Conservation (phyloP, 2,888 invertebrate species). For the Amphipoea oculea region DNA sequence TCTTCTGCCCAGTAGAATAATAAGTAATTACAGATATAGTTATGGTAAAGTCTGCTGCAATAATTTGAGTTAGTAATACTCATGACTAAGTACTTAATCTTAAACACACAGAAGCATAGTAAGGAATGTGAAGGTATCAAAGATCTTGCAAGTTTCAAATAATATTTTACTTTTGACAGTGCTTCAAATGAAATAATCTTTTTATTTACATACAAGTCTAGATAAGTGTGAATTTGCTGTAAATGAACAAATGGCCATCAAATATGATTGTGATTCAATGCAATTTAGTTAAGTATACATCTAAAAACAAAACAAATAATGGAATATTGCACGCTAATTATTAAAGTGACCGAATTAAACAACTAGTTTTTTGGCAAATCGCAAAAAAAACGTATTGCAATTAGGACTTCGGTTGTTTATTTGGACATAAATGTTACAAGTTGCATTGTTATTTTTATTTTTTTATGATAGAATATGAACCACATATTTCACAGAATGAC, state of each 20-base stretch:
- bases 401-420: too few species aligned
- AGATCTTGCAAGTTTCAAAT: neutral
- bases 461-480: too few species aligned
- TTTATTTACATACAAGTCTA: neutral
- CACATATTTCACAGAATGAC: too few species aligned
- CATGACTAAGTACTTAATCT: neutral
- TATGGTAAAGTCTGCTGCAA: neutral
- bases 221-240: neutral
- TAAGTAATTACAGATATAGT: neutral
- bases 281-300: neutral
- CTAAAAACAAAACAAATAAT: neutral
- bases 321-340: too few species aligned
- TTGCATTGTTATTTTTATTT: too few species aligned
- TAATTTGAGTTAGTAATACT: neutral
- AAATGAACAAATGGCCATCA: too few species aligned
- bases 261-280: constrained; percentile 1
- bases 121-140: neutral
- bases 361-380: too few species aligned
- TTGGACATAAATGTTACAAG: too few species aligned
- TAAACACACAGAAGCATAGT: neutral
- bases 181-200: neutral
- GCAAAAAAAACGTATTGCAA: too few species aligned
- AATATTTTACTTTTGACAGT: neutral
- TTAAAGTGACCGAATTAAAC: too few species aligned
- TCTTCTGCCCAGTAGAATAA: neutral